Evolutionary conservation across 1,140 invertebrate species (phyloP), one percentile per base, ranked within the genome.

Genomic region (Sminthurinus signatus): DNA sequence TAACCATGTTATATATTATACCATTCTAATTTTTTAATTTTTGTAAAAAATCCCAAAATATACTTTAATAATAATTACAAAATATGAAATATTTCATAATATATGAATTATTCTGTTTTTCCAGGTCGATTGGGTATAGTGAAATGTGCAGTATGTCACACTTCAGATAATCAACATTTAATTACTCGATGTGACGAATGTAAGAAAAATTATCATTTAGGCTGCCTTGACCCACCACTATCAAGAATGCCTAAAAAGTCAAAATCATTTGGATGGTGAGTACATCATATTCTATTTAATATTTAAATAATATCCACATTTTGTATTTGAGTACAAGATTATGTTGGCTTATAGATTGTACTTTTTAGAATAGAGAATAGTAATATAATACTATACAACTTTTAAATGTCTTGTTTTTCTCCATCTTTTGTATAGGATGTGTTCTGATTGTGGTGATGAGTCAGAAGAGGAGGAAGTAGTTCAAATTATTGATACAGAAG

Each of bases 121-220:
- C 0, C 43, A 65, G 59, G 74, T 29, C 74, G 81, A 59, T 36
- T 72, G 19, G 39, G 67, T 25, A 63, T 75, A 68, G 80, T 82
- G 74, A 84, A 88, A 74, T 95, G 93, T 78, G 89, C 88, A 23
- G 88, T 91, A 60, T 97, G 94, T 78, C 81, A 84, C 58, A 82
- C 84, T 67, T 84, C 84, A 62, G 85, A 85, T 42, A 89, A 93
- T 78, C 91, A 90, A 71, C 91, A 93, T 78, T 78, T 93, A 57
- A 81, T 97, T 68, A 88, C 93, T 0, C 90, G 91, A 73, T 98
- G 96, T 79, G 95, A 98, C 76, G 92, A 88, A 0, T 98, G 96
- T 75, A 86, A 87, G 71, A 80, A 91, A 29, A 86, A 91, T 76
- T 98, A 96, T 79, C 96, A 98, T 80, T 78, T 96, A 51, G 86